phyloP scores from a whole-genome alignment of 1,140 invertebrate species.

The Drosophila trapezifrons region DNA sequence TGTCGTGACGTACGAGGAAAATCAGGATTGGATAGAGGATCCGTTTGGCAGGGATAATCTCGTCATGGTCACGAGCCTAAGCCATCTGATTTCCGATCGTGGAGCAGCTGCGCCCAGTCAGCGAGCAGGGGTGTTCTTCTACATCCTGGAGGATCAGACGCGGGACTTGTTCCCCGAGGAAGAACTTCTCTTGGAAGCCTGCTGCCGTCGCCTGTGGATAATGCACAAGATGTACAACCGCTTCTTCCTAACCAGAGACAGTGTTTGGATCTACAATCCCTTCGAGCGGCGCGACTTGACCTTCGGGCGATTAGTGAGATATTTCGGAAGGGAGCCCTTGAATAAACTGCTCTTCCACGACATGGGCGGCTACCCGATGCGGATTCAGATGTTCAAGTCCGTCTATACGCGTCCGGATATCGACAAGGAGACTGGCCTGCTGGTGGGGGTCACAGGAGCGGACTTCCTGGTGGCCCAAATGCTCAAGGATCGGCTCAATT shows the following conservation, averaged over 20 bases:
- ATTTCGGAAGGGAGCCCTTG: conserved; percentile 41
- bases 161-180: conserved; percentile 18
- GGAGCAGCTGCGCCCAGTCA: conserved; percentile 13
- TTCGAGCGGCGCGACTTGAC: conserved; percentile 23
- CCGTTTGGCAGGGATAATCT: conserved; percentile 32
- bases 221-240: conserved; percentile 58
- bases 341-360: conserved; percentile 53
- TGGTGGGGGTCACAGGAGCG: conserved; percentile 52
- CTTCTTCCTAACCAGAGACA: conserved; percentile 34
- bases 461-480: conserved; percentile 68
- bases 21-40: not conserved
- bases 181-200: conserved; percentile 36
- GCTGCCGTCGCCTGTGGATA: conserved; percentile 51
- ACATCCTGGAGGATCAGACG: conserved; percentile 43
- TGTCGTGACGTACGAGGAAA: too few species aligned
- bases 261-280: conserved; percentile 66
- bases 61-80: conserved; percentile 41
- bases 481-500: conserved; percentile 66
- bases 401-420: conserved; percentile 58
- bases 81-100: conserved; percentile 29
- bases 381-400: conserved; percentile 74
- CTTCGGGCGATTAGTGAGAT: conserved; percentile 59
- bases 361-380: conserved; percentile 69
- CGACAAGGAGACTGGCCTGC: conserved; percentile 39
- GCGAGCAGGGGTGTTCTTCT: conserved; percentile 47